Conservation (phyloP, 1,140 invertebrate species). For the Atopsyche davidsoni region DNA sequence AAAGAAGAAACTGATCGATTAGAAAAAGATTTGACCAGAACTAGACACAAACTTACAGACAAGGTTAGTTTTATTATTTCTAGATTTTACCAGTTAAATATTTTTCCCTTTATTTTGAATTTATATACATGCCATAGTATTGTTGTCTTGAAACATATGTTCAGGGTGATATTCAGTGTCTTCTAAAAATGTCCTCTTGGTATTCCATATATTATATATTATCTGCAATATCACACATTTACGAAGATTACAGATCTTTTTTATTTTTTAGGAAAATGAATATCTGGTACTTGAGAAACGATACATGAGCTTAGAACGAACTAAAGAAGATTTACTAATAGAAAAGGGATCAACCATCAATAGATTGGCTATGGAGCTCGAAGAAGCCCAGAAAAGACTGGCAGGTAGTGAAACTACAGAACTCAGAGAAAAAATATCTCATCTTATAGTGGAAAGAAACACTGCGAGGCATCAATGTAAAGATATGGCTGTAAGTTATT, state of each 20-base stretch:
- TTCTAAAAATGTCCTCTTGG: too few species aligned
- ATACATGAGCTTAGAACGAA: slow-evolving; percentile 47
- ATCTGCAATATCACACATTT: too few species aligned
- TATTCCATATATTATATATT: too few species aligned
- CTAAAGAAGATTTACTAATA: slow-evolving; percentile 47
- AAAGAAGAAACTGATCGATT: slow-evolving; percentile 44
- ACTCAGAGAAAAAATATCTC: slow-evolving; percentile 38
- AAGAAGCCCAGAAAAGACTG: slow-evolving; percentile 43
- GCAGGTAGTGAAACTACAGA: slow-evolving; percentile 33
- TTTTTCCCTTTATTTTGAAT: neutral
- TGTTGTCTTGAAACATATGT: too few species aligned
- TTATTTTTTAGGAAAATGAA: slow-evolving; percentile 43
- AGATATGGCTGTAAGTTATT: slow-evolving; percentile 40
- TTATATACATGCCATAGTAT: too few species aligned
- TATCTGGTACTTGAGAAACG: slow-evolving; percentile 46
- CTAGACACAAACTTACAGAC: slow-evolving; percentile 41
- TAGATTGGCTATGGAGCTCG: slow-evolving; percentile 44
- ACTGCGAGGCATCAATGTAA: slow-evolving; percentile 41
- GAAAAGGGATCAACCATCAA: slow-evolving; percentile 52
- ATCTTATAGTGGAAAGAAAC: slow-evolving; percentile 38
- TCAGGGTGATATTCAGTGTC: too few species aligned
- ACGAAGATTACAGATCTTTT: too few species aligned
- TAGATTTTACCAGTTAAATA: neutral
- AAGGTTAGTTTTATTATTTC: too few species aligned
- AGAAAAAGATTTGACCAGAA: slow-evolving; percentile 43